Percentiles rank a stretch among this genome's conserved stretches.
Conservation (phyloP, 2,888 invertebrate genomes). For the Xestobium rufovillosum region DNA sequence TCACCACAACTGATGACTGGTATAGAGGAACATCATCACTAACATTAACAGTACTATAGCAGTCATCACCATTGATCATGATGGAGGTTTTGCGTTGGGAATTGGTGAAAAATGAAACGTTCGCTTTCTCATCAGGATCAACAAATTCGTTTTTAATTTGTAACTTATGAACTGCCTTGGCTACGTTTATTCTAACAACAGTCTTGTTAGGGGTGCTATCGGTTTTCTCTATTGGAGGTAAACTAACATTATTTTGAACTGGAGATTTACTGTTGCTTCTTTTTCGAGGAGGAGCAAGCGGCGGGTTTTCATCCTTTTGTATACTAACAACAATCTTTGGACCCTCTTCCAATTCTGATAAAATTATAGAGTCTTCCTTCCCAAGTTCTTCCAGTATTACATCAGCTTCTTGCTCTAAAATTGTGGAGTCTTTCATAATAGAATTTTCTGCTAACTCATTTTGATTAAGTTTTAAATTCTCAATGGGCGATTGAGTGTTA, state of each 20-base stretch:
- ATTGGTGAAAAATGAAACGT: conserved; percentile 34
- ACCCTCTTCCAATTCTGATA: too few relatives aligned
- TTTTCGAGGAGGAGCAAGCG: conserved; percentile 40
- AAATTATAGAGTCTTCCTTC: too few relatives aligned
- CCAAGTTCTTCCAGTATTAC: too few relatives aligned
- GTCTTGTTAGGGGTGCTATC: conserved; percentile 37
- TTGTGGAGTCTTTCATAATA: neutral
- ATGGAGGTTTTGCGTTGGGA: conserved; percentile 56
- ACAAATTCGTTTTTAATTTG: conserved; percentile 48
- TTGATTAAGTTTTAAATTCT: too few relatives aligned
- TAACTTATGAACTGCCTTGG: conserved; percentile 45
- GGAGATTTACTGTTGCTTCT: conserved; percentile 38
- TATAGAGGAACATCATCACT: conserved; percentile 61
- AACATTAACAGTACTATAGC: conserved; percentile 68
- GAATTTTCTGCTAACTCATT: too few relatives aligned
- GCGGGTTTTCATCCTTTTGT: conserved; percentile 25
- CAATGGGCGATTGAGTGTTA: neutral
- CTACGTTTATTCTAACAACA: conserved; percentile 44
- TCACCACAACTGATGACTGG: conserved; percentile 66
- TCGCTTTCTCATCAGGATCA: conserved; percentile 26
- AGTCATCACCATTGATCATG: conserved; percentile 66
- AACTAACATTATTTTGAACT: conserved; percentile 19
- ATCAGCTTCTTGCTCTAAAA: neutral
- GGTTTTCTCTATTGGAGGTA: conserved; percentile 12
- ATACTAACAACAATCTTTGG: conserved; percentile 8